Evolutionary conservation across 1,140 invertebrate genomes (phyloP).

Genomic region (Nephila pilipes): DNA sequence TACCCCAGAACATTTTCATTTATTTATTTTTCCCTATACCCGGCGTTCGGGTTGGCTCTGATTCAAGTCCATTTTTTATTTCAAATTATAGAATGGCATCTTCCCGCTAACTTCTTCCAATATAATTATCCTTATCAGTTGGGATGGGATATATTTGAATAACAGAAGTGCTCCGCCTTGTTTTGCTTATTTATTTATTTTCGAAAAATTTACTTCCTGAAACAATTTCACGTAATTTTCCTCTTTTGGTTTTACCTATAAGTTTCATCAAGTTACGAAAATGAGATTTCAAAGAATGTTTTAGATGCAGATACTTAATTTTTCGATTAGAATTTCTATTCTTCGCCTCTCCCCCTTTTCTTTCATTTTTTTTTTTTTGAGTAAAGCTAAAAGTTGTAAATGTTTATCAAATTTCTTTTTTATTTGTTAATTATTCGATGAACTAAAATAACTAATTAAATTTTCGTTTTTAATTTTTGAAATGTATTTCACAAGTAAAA

Average conservation of each 20-base stretch:
- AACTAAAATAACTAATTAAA: no score
- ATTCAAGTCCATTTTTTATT: constrained; percentile 29
- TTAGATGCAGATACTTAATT: background rate
- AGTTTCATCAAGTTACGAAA: constrained; percentile 16
- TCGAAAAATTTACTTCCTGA: constrained; percentile 10
- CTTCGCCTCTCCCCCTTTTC: background rate
- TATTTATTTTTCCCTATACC: background rate
- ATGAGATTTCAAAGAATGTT: constrained; percentile 23
- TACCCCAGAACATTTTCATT: constrained; percentile 6
- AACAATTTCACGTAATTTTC: constrained; percentile 3
- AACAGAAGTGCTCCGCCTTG: background rate
- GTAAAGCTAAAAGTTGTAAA: background rate
- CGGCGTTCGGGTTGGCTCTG: constrained; percentile 30
- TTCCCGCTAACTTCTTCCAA: constrained; percentile 21
- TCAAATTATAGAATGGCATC: constrained; percentile 44
- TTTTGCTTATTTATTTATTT: background rate
- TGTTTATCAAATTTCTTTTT: background rate
- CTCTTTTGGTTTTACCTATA: background rate
- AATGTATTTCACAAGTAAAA: no score
- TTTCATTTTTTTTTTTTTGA: background rate
- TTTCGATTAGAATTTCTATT: background rate
- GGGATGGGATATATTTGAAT: constrained; percentile 39
- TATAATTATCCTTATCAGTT: constrained; percentile 57
- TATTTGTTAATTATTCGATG: no score
- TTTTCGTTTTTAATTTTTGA: no score